Conservation (phyloP, 2,797 vertebrate genomes). For the Trachurus trachurus region DNA sequence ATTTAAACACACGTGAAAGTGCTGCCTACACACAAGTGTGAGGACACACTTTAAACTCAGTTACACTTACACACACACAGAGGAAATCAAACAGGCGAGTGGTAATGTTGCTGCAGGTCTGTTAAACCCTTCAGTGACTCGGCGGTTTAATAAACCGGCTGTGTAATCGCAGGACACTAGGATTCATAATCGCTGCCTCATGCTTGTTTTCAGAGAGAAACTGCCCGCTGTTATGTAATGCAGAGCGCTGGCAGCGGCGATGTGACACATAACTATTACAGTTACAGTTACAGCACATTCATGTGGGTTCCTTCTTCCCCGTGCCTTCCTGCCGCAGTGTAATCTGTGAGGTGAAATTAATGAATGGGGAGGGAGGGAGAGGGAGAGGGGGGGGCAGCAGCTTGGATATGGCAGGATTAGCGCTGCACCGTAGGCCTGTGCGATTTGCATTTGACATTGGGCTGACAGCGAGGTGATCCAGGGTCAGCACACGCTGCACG, state of each 20-base stretch:
- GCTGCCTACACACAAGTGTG: slow-evolving; percentile 12
- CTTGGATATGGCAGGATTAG: slow-evolving; percentile 72
- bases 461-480: slow-evolving; percentile 67
- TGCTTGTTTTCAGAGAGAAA: slow-evolving; percentile 58
- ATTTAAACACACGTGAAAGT: slow-evolving; percentile 37
- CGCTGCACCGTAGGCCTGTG: slow-evolving; percentile 42
- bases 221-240: slow-evolving; percentile 58
- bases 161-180: slow-evolving; percentile 41
- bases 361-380: slow-evolving; percentile 45
- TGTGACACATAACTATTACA: slow-evolving; percentile 56
- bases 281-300: slow-evolving; percentile 53
- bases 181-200: slow-evolving; percentile 68
- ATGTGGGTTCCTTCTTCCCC: slow-evolving; percentile 27
- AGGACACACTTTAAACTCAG: background rate
- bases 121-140: slow-evolving; percentile 41
- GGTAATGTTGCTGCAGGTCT: slow-evolving; percentile 2
- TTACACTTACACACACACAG: background rate
- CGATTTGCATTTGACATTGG: slow-evolving; percentile 78
- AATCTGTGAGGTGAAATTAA: slow-evolving; percentile 67
- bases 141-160: slow-evolving; percentile 55
- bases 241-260: slow-evolving; percentile 41
- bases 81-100: slow-evolving; percentile 8
- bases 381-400: slow-evolving; percentile 26
- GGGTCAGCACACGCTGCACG: slow-evolving; percentile 67
- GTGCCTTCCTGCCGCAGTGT: slow-evolving; percentile 49